phyloP scores from a whole-genome alignment of 1,140 invertebrate genomes.

The Ceratosolen fusciceps region DNA sequence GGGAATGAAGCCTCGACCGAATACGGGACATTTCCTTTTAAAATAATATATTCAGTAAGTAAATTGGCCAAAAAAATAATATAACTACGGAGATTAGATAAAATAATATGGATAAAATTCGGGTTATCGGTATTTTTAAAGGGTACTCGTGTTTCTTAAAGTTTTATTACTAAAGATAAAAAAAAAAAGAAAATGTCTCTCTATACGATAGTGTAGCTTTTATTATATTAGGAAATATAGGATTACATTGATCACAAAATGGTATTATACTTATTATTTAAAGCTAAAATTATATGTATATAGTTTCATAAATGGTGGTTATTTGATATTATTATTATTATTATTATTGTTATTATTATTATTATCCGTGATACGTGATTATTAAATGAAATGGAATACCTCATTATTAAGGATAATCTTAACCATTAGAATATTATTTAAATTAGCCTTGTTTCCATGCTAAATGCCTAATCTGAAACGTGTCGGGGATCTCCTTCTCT shows the following conservation, averaged over 20 bases:
- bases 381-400: not conserved
- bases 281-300: not conserved
- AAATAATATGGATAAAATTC: not conserved
- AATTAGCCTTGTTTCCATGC: too few species aligned
- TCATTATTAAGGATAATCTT: not conserved
- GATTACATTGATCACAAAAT: conserved; percentile 6
- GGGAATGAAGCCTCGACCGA: too few species aligned
- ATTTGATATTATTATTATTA: not conserved
- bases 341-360: not conserved
- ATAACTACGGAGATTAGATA: not conserved
- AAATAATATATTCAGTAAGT: too few species aligned
- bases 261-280: conserved; percentile 1
- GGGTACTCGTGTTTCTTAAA: not conserved
- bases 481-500: too few species aligned
- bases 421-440: not conserved
- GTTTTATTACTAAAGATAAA: not conserved
- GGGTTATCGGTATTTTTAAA: not conserved
- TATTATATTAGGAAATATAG: conserved; percentile 7
- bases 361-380: not conserved
- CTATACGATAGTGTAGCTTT: not conserved
- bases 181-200: not conserved
- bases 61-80: not conserved
- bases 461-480: too few species aligned
- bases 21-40: too few species aligned
- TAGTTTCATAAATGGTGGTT: not conserved